Evolutionary conservation across 2,888 invertebrate species (phyloP).

Genomic region (Drosophila ezoana): DNA sequence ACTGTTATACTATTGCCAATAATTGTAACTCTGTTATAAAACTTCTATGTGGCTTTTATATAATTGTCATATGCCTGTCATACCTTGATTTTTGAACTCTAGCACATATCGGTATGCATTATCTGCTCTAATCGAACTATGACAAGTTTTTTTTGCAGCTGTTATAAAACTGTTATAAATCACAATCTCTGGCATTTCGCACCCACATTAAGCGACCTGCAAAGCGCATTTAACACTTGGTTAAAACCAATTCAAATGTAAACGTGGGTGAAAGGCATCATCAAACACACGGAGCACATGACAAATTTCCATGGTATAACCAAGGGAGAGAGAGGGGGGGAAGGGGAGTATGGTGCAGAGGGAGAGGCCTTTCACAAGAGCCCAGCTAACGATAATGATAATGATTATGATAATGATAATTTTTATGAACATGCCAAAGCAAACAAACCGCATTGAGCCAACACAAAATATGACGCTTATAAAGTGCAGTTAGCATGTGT

Average conservation of each 20-base stretch:
- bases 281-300: constrained; percentile 21
- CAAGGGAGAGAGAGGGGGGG: constrained; percentile 8
- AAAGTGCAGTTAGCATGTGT: constrained; percentile 73
- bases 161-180: constrained; percentile 15
- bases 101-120: too few species aligned
- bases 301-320: constrained; percentile 46
- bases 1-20: too few species aligned
- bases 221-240: constrained; percentile 17
- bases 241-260: constrained; percentile 13
- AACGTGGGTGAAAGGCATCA: constrained; percentile 66
- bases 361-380: constrained; percentile 59
- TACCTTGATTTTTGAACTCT: not conserved
- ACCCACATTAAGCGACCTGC: constrained; percentile 6
- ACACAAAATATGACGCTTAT: constrained; percentile 57
- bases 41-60: too few species aligned
- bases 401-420: constrained; percentile 70
- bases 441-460: constrained; percentile 27
- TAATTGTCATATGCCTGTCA: constrained; percentile 15
- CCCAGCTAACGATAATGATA: constrained; percentile 46
- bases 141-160: not conserved
- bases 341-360: not conserved
- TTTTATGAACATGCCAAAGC: constrained; percentile 55
- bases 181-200: constrained; percentile 15
- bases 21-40: too few species aligned
- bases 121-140: too few species aligned